phyloP scores from a whole-genome alignment of 2,797 vertebrate genomes.

The Crax fasciolata region DNA sequence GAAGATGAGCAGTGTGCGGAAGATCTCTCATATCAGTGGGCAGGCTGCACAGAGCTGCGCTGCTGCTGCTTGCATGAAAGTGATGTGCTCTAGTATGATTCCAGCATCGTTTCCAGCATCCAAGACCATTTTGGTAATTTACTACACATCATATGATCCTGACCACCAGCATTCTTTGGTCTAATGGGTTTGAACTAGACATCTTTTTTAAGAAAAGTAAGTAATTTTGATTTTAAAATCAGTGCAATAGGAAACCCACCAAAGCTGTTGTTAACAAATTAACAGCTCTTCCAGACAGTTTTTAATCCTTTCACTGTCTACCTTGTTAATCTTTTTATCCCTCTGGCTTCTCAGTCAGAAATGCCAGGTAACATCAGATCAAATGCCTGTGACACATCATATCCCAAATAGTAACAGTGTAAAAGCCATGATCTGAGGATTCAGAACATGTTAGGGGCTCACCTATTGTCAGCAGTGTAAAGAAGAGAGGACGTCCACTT shows the following conservation, averaged over 20 bases:
- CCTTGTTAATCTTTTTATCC: neutral
- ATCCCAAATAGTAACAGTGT: neutral
- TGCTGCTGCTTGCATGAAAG: neutral
- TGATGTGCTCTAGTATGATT: neutral
- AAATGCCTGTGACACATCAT: neutral
- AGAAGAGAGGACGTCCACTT: neutral
- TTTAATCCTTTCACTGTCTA: neutral
- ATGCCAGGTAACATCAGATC: neutral
- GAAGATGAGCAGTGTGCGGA: neutral
- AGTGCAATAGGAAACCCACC: neutral
- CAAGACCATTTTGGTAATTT: neutral
- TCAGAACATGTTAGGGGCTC: accelerated
- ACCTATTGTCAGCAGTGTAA: neutral
- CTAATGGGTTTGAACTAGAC: neutral
- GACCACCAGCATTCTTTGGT: neutral
- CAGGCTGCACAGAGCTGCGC: neutral
- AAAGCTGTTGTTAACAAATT: neutral
- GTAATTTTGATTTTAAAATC: neutral
- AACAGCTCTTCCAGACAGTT: neutral
- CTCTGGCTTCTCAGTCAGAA: neutral
- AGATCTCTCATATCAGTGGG: neutral
- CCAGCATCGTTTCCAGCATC: neutral
- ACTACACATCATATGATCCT: neutral
- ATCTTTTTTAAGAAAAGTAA: neutral
- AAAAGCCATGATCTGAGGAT: neutral